Base-by-base conservation (phyloP, 2,797 vertebrate species). In the Urosaurus nigricauda region DNA sequence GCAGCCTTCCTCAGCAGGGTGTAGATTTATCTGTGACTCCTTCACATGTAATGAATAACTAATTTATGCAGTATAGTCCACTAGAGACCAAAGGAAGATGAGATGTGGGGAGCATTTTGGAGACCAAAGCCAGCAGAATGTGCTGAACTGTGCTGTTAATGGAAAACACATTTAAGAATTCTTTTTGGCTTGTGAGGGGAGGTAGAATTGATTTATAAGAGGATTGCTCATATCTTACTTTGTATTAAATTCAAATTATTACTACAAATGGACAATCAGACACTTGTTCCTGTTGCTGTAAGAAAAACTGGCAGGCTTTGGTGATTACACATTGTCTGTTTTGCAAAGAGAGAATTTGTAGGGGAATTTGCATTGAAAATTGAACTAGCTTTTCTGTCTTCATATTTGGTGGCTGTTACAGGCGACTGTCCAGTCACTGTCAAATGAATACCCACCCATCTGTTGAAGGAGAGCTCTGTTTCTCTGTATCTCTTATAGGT, bases 41-140 rank as follows among this genome's bases (percentile, higher is more conserved):
- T 96, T 96, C 95, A 93, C 93, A 89, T 94, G 93, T 97, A 97
- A 96, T 97, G 95, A 97, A 96, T 96, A 97, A 94, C 93, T 96
- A 92, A 97, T 97, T 96, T 96, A 90, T 94, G 89, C 87, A 93
- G 5, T n/a, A 83, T 93, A 83, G 95, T 94, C 93, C 96, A 87
- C 94, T 90, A 94, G 96, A 95, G 94, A 96, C 95, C 0, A 0
- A 86, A 89, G 73, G 91, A 74, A 86, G 17, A 0, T 0, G 35
- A 88, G 89, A 93, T 0, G 0, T 17, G 85, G 89, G 77, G 87
- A 88, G 90, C 9, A 0, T 89, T 94, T 88, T 87, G 93, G 89
- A 91, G 95, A 71, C 88, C 78, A 74, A 87, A 91, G 93, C 51
- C 94, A 95, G 94, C 93, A 91, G 95, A 92, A 90, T 94, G 74